Evolutionary conservation across 2,113 vertebrate genomes (phyloP), one percentile per base, ranked within the genome.

Genomic region (Urocynchramus pylzowi): DNA sequence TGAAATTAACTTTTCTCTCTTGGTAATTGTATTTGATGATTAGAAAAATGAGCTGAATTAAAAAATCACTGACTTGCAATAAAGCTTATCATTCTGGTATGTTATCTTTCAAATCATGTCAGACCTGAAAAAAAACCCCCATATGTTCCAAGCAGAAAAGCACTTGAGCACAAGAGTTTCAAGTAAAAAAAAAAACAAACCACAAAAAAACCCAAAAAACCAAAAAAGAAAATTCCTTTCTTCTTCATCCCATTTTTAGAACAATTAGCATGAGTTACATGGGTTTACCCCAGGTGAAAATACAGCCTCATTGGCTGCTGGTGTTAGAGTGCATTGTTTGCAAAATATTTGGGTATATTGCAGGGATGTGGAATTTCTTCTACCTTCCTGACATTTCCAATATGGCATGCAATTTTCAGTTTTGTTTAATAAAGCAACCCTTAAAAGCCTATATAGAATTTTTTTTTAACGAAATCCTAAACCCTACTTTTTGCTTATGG

Each of bases 11-110:
- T 74, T 80, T 52, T 92, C 78, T 91, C 63, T 78, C 68, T 87
- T 79, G 39, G 59, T 73, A 93, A 94, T 31, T 64, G 71, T 75
- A 90, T 94, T 65, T 92, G 86, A 82, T 31, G 11, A 84, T 49
- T 82, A 93, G 84, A 96, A 95, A 95, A 85, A 71, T 26, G 23
- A 92, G 49, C 45, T 56, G 69, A 94, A 96, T 94, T 93, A 89
- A 96, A 69, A 76, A 89, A 87, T 86, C 89, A 86, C 65, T 60
- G 78, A 80, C 84, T 94, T 96, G 65, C 1, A 5, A 23, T 44
- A 73, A 95, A 93, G 80, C 70, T 89, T 69, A 87, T 93, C 21
- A 16, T 64, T 18, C 86, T 83, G 56, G 6, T 65, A 54, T 56
- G 35, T 73, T 94, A 77, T 56, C 82, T 93, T 87, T 77, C 81